phyloP scores from a whole-genome alignment of 2,113 vertebrate species.

The Indri indri region DNA sequence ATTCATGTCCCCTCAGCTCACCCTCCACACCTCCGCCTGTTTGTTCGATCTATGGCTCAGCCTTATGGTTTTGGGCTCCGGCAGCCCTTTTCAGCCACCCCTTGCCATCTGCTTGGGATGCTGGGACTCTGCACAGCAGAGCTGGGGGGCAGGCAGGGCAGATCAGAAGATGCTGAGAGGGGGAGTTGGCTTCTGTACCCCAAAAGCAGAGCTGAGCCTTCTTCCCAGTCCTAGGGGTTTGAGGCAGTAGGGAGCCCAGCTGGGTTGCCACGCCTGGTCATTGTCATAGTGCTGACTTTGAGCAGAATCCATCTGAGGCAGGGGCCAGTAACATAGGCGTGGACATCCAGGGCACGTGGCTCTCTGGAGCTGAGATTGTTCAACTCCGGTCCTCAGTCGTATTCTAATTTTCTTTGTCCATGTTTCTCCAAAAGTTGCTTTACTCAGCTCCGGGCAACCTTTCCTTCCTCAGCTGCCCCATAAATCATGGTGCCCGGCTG shows the following conservation, averaged over 20 bases:
- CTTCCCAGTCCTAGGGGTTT: neutral
- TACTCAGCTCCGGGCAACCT: conserved; percentile 62
- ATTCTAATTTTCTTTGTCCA: neutral
- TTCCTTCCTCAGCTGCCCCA: neutral
- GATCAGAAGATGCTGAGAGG: neutral
- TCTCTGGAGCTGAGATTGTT: neutral
- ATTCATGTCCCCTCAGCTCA: neutral
- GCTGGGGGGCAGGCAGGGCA: neutral
- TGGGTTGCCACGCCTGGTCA: neutral
- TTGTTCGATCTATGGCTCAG: conserved; percentile 22
- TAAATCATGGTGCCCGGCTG: neutral
- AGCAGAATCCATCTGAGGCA: neutral
- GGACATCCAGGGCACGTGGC: neutral
- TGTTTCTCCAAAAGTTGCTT: conserved; percentile 59
- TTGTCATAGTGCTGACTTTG: neutral
- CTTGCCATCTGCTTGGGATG: conserved; percentile 55
- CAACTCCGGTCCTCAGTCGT: neutral
- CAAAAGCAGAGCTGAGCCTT: neutral
- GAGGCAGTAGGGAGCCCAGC: neutral
- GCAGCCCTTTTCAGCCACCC: conserved; percentile 35
- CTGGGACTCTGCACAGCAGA: neutral
- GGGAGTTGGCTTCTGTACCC: neutral
- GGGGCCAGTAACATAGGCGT: neutral
- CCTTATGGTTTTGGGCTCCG: neutral
- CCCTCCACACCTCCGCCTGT: neutral